Evolutionary conservation across 2,888 invertebrate species (phyloP), one percentile per base, ranked within the genome.

Genomic region (Agonopterix heracliana): DNA sequence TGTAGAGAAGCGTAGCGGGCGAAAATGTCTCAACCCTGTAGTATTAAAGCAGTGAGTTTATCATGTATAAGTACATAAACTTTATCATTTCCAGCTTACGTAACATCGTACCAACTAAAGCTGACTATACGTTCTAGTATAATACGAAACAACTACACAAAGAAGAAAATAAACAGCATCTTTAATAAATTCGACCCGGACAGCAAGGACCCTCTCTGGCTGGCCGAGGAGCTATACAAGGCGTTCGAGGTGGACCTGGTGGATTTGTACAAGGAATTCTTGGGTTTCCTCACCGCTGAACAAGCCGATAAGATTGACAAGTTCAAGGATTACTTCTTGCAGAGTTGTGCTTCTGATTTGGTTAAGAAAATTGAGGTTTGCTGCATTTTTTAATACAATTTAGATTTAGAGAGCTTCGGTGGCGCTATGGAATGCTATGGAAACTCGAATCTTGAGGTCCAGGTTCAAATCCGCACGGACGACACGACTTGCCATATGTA

Each of bases 251-350:
- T 57, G 0, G 78, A 77, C 1, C 54, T 80, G 1, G 49, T 72
- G 0, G 81, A 84, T 8, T 36, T 83, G 26, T 80, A 74, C 41
- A 74, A 69, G 9, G 88, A 87, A 35, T 85, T 88, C 51, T 11
- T 82, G 0, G 71, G 70, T 0, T 83, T 85, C 49, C 64, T 88
- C 0, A 86, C 80, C 0, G 63, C 81, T 0, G 74, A 75, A 3
- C 88, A 88, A 46, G 87, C 80, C 0, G 82, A 81, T 1, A 54
- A 54, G 2, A 44, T 79, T 1, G 65, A 70, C 0, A 62, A 54
- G 1, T 88, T 78, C 56, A 66, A 63, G 46, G 81, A 81, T 44
- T 83, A 86, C 52, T 85, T 88, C 44, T 54, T 69, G 0, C 65
- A 74, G 12, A 71, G 68, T 13, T 77, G 76, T 52, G 54, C 74